Percentiles rank a stretch among this genome's conserved stretches.
Evolutionary conservation across 2,113 vertebrate genomes (phyloP).

Genomic region (Paramormyrops kingsleyae): DNA sequence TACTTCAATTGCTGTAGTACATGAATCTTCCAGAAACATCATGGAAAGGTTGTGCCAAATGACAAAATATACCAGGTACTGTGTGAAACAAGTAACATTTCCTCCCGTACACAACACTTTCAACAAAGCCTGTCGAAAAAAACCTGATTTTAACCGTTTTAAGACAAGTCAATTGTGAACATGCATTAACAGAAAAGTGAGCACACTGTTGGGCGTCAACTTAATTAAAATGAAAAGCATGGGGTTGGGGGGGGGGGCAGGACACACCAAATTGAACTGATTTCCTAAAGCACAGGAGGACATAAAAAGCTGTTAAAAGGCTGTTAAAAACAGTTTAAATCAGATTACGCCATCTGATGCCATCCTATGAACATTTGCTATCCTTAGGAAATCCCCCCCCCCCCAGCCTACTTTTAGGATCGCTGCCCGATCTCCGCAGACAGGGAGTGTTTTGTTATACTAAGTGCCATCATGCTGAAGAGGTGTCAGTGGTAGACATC

Average conservation of each 20-base stretch:
- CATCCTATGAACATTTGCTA: not conserved
- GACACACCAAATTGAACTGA: not conserved
- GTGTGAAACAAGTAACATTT: not conserved
- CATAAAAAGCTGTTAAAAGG: not conserved
- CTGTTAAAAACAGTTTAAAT: slow-evolving; percentile 1
- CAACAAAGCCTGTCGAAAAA: not conserved
- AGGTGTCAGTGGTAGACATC: not conserved
- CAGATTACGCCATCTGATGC: not conserved
- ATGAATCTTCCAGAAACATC: not conserved
- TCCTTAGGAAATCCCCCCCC: not conserved
- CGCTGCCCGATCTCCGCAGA: not conserved
- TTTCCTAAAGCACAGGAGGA: not conserved
- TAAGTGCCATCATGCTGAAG: not conserved
- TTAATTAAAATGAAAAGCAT: not conserved
- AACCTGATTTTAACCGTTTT: not conserved
- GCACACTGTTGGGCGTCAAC: not conserved
- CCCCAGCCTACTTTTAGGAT: not conserved
- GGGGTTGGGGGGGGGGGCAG: not conserved
- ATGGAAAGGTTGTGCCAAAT: not conserved
- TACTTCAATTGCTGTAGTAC: not conserved
- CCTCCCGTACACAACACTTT: not conserved
- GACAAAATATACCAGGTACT: not conserved
- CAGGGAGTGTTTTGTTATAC: not conserved
- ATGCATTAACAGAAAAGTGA: not conserved
- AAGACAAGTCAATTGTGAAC: not conserved